phyloP scores from a whole-genome alignment of 2,113 vertebrate species.

The Marmota flaviventris region DNA sequence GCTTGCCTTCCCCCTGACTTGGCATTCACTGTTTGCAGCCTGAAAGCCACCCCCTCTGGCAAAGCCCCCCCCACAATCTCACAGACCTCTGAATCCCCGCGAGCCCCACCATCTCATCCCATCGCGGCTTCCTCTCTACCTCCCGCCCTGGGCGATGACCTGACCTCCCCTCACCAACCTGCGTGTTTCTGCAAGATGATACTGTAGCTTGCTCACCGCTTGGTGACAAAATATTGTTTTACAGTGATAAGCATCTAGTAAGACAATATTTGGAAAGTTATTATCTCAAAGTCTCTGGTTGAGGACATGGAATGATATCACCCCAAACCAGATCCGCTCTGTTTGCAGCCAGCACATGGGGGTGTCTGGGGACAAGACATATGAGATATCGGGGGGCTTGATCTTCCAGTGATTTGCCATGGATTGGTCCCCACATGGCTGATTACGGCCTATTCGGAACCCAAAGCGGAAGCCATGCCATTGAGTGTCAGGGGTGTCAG shows the following conservation, averaged over 20 bases:
- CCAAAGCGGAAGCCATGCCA: constrained; percentile 69
- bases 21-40: neutral
- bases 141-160: neutral
- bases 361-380: constrained; percentile 59
- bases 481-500: neutral
- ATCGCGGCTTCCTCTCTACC: neutral
- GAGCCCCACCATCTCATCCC: neutral
- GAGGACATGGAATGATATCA: constrained; percentile 72
- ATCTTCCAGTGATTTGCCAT: constrained; percentile 77
- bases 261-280: constrained; percentile 82
- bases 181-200: constrained; percentile 70
- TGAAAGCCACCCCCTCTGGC: neutral
- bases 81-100: neutral
- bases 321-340: constrained; percentile 66
- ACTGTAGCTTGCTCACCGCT: constrained; percentile 57
- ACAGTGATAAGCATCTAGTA: constrained; percentile 79
- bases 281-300: constrained; percentile 71
- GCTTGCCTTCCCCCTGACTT: neutral
- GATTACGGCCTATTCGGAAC: constrained; percentile 78
- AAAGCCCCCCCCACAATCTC: neutral
- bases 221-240: constrained; percentile 81
- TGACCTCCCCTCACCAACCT: constrained; percentile 60
- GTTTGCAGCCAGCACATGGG: constrained; percentile 39
- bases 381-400: neutral
- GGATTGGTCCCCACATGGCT: constrained; percentile 54